phyloP scores from a whole-genome alignment of 1,140 invertebrate genomes.

The Panagrolaimus sp. region DNA sequence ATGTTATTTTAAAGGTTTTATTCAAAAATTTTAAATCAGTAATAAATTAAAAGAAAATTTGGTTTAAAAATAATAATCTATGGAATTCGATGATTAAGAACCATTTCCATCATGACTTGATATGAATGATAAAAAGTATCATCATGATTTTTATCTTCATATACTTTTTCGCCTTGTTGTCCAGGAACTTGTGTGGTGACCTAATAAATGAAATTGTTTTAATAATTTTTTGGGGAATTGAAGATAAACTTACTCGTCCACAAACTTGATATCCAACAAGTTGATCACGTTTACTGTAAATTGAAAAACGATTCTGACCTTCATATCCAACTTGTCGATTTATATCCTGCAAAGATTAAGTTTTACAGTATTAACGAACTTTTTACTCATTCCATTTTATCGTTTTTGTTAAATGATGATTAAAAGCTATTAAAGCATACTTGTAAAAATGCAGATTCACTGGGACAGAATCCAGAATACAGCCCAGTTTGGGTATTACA shows the following conservation, averaged over 20 bases:
- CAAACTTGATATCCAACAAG: constrained; percentile 53
- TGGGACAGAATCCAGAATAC: constrained; percentile 55
- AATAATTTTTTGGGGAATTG: background rate
- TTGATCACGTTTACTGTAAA: constrained; percentile 48
- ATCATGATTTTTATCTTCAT: constrained; percentile 52
- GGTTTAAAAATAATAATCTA: background rate
- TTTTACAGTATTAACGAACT: background rate
- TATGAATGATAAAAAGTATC: constrained; percentile 53
- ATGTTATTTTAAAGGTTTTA: too few species aligned
- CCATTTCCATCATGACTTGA: constrained; percentile 46
- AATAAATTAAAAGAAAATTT: constrained; percentile 24
- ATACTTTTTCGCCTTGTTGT: constrained; percentile 51
- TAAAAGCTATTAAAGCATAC: constrained; percentile 23
- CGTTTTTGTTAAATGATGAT: too few species aligned
- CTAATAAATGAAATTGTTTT: constrained; percentile 23
- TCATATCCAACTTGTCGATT: constrained; percentile 49
- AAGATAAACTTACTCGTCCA: constrained; percentile 39
- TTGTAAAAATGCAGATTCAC: constrained; percentile 49
- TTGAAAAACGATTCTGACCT: constrained; percentile 53
- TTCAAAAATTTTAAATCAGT: background rate
- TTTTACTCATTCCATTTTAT: too few species aligned
- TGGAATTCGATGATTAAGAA: constrained; percentile 42
- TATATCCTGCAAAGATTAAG: constrained; percentile 39
- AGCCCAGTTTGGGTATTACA: constrained; percentile 54
- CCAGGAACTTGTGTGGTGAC: constrained; percentile 49